Percentiles rank a stretch among this genome's conserved stretches.
These are phyloP conservation scores for Nesometra sesokonis DNA, from an alignment of 35 echinoderm and acorn worm species.

Conservation along the genomic window DNA sequence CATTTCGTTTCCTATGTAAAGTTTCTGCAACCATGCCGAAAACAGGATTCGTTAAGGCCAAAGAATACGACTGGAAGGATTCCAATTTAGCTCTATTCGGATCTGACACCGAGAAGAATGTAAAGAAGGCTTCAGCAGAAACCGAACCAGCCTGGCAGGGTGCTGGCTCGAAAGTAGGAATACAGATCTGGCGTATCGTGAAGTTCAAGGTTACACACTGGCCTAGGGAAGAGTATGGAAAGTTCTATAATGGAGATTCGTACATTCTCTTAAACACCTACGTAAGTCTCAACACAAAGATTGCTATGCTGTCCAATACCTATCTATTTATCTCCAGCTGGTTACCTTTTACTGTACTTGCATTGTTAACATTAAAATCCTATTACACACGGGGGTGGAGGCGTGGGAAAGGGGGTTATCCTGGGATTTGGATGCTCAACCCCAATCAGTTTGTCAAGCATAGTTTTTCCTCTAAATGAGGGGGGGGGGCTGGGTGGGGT, in stretches of 20 bases:
- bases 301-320: too few species aligned
- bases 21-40: not conserved
- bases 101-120: conserved; percentile 46
- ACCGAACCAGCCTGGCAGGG: conserved; percentile 48
- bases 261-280: conserved; percentile 1
- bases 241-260: conserved; percentile 7
- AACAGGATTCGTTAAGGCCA: conserved; percentile 24
- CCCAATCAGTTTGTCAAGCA: too few species aligned
- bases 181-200: conserved; percentile 11
- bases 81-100: conserved; percentile 66
- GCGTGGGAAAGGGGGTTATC: too few species aligned
- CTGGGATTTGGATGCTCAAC: too few species aligned
- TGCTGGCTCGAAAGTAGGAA: conserved; percentile 34
- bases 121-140: conserved; percentile 65
- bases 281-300: not conserved
- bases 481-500: too few species aligned
- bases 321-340: too few species aligned
- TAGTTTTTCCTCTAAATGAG: too few species aligned
- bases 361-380: too few species aligned
- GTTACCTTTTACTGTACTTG: too few species aligned
- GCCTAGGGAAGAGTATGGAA: not conserved
- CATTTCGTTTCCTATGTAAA: too few species aligned
- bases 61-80: conserved; percentile 77
- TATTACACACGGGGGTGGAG: too few species aligned
- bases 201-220: not conserved